A percentile compares a stretch with the other conserved stretches of the same genome.
These are phyloP conservation scores for Rhinolophus ferrumequinum DNA, from an alignment of 2,113 vertebrate species.

Conservation along the genomic window DNA sequence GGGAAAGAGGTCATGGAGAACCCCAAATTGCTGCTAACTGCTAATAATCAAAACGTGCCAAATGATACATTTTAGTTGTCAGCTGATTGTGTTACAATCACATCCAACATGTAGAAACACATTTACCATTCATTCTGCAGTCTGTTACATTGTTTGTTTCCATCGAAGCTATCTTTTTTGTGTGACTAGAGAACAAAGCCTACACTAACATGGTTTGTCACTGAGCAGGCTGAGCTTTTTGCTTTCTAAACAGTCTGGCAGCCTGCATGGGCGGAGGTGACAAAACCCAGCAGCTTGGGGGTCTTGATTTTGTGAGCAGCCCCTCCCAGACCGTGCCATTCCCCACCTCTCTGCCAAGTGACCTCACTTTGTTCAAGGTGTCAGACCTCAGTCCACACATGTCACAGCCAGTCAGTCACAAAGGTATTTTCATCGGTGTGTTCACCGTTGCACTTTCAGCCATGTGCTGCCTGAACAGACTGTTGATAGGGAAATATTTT, in stretches of 20 bases:
- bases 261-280: neutral
- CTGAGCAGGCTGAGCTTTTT: constrained; percentile 46
- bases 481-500: neutral
- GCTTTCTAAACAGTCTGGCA: constrained; percentile 55
- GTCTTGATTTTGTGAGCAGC: neutral
- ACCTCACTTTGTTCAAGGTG: neutral
- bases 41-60: constrained; percentile 12
- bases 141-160: constrained; percentile 58
- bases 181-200: constrained; percentile 72
- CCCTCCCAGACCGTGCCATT: accelerated
- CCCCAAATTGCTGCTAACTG: neutral
- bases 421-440: neutral
- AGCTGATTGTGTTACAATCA: neutral
- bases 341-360: neutral
- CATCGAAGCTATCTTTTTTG: constrained; percentile 26
- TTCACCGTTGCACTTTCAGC: too few relatives aligned
- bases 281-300: neutral
- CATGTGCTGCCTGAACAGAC: accelerated
- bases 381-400: neutral
- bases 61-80: neutral
- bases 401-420: accelerated
- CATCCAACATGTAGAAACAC: constrained; percentile 48
- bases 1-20: neutral
- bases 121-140: neutral
- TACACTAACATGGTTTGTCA: constrained; percentile 53